Evolutionary conservation across 30 jellyfish, hydroid and myxozoan genomes (phyloP).

Genomic region (Haliclystus octoradiatus): DNA sequence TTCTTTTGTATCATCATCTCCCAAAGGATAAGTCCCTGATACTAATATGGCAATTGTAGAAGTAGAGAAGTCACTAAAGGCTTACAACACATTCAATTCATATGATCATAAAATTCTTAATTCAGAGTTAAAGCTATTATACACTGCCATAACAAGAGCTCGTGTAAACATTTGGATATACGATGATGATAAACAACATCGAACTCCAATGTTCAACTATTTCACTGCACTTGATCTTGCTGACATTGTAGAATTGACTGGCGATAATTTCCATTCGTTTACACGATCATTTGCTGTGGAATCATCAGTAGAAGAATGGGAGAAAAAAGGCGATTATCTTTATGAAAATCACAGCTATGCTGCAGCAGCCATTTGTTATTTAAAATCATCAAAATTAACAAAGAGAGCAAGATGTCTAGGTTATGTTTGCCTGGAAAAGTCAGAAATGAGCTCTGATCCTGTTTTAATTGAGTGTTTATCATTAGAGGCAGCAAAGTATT

Average conservation of each 20-base stretch:
- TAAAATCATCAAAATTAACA: no score
- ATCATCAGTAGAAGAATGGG: conserved; percentile 50
- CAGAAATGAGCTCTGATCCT: no score
- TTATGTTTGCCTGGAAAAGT: no score
- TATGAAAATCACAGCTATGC: conserved; percentile 43
- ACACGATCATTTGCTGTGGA: conserved; percentile 27
- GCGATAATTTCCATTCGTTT: conserved; percentile 2
- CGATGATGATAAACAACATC: conserved; percentile 54
- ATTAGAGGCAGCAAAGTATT: no score
- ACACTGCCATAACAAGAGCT: conserved; percentile 85
- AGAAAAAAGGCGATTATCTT: conserved; percentile 38
- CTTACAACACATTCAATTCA: no score
- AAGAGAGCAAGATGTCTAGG: no score
- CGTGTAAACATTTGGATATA: conserved; percentile 84
- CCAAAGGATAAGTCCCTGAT: no score
- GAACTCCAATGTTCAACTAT: conserved; percentile 68
- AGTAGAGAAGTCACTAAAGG: no score
- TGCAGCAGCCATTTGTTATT: conserved; percentile 44
- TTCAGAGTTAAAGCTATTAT: conserved; percentile 71
- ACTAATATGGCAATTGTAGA: no score
- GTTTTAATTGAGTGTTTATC: no score
- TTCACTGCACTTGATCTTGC: conserved; percentile 34
- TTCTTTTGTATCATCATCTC: no score
- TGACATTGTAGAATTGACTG: conserved; percentile 24
- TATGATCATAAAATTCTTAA: conserved; percentile 67